A percentile compares a stretch with the other conserved stretches of the same genome.
Evolutionary conservation across 2,113 vertebrate genomes (phyloP).

Genomic region (Actenoides hombroni): DNA sequence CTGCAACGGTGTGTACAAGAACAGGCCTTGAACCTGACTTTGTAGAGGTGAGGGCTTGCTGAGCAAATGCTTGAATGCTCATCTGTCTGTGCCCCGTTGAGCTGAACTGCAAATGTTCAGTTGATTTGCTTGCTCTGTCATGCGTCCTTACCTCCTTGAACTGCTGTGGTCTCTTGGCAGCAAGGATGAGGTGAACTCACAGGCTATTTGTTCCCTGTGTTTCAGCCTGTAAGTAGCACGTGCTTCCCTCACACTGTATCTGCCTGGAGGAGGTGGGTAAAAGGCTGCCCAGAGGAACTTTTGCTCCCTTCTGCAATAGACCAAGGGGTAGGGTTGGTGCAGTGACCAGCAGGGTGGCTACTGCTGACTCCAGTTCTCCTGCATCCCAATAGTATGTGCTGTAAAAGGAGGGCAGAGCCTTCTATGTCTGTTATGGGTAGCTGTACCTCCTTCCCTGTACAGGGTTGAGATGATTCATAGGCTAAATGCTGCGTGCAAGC

Average conservation of each 20-base stretch:
- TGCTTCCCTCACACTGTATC: background rate
- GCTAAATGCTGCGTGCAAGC: background rate
- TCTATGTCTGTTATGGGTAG: background rate
- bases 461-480: background rate
- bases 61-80: background rate
- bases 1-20: background rate
- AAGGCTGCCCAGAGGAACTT: background rate
- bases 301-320: background rate
- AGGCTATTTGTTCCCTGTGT: slow-evolving; percentile 24
- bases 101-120: background rate
- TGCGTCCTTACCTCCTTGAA: background rate
- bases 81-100: background rate
- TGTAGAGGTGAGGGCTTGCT: background rate
- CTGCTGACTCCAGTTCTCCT: background rate
- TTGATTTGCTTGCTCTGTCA: background rate
- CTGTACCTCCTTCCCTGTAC: background rate
- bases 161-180: background rate
- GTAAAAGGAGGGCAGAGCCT: background rate
- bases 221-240: background rate
- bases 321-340: background rate
- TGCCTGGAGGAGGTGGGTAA: background rate
- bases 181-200: background rate
- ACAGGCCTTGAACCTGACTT: background rate
- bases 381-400: background rate
- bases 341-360: background rate